A percentile compares a stretch with the other conserved stretches of the same genome.
Conservation (phyloP, 2,797 vertebrate species). For the Microtus obscurus region DNA sequence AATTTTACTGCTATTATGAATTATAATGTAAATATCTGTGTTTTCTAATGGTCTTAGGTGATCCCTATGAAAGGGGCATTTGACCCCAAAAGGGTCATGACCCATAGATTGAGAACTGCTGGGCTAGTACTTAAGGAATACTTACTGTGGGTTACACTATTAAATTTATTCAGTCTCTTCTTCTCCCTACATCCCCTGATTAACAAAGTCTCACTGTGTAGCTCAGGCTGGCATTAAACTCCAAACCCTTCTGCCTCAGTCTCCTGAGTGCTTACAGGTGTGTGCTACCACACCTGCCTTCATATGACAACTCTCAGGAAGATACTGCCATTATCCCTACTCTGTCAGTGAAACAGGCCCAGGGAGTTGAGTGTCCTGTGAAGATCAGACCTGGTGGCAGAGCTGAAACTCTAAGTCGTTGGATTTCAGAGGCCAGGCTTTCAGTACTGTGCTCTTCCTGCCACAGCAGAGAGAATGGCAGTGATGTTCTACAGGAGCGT, state of each 20-base stretch:
- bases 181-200: not conserved
- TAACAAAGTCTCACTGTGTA: not conserved
- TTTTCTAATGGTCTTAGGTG: not conserved
- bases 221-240: not conserved
- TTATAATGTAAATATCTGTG: not conserved
- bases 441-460: not conserved
- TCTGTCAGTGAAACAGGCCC: conserved; percentile 37
- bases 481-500: not conserved
- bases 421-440: not conserved
- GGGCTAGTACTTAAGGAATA: not conserved
- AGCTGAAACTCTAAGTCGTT: conserved; percentile 7
- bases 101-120: not conserved
- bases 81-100: not conserved
- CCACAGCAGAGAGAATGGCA: not conserved
- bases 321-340: not conserved
- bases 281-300: not conserved
- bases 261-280: not conserved
- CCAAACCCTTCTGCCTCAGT: not conserved
- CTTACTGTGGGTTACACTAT: not conserved
- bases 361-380: not conserved
- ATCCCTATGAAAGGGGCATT: not conserved
- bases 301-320: not conserved
- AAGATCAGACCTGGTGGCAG: conserved; percentile 11
- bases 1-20: not conserved
- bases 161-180: not conserved